Evolutionary conservation across 2,797 vertebrate species (phyloP).

Genomic region (Clangula hyemalis): DNA sequence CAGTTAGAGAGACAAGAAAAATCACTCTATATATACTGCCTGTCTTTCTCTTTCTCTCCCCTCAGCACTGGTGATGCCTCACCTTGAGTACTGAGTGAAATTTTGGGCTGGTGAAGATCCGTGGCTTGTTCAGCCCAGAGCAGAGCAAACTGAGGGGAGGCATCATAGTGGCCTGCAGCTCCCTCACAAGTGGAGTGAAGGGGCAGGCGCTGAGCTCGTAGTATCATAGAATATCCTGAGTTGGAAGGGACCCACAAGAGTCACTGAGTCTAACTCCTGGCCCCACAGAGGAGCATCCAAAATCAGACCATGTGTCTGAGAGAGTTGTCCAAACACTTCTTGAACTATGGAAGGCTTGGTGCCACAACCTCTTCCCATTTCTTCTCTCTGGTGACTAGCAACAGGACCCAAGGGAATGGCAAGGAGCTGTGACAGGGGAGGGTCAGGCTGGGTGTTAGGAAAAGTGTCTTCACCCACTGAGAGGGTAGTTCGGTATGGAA

Average conservation of each 20-base stretch:
- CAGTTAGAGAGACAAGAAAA: background rate
- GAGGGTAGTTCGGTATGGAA: background rate
- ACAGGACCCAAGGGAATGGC: background rate
- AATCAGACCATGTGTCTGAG: too few species aligned
- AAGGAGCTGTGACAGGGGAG: background rate
- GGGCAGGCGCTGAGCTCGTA: background rate
- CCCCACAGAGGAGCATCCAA: too few species aligned
- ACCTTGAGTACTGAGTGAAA: background rate
- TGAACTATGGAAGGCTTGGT: too few species aligned
- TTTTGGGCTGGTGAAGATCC: background rate
- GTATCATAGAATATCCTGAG: too few species aligned
- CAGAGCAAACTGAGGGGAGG: background rate
- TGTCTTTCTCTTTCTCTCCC: too few species aligned
- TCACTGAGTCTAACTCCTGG: too few species aligned
- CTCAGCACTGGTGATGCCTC: background rate
- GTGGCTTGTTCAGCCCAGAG: background rate
- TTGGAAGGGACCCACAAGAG: too few species aligned
- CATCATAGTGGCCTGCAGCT: background rate
- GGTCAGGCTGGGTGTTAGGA: background rate
- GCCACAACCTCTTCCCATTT: too few species aligned
- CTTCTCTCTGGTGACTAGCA: background rate
- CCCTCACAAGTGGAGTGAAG: background rate
- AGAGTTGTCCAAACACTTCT: too few species aligned
- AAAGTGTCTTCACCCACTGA: background rate
- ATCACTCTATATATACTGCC: background rate